Base-by-base conservation (phyloP, 2,888 invertebrate genomes). In the Cephus pygmeus region DNA sequence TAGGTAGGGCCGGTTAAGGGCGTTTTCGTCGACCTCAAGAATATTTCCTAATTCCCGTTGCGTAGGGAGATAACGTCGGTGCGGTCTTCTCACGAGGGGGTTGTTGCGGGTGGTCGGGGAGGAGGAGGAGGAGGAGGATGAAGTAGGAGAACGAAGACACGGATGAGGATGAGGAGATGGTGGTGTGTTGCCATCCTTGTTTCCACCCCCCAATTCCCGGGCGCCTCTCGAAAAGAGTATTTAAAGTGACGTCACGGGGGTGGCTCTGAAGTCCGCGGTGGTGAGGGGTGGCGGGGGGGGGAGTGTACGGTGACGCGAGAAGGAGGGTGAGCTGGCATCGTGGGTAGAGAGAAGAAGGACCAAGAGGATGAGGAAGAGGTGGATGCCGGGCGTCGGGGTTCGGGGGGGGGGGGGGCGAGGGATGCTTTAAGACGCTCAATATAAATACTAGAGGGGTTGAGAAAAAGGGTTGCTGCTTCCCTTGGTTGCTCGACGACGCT, bases 361-460 rank as follows among this genome's bases (percentile, higher is more conserved):
- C 76, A 68, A 75, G 75, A 12, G 71, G 79, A 35, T 71, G 76
- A 76, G 34, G 40, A 73, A 30, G 34, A 77, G 69, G 75, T 80
- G 33, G 73, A 75, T 33, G 76, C 74, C n/a, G 69, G 68, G 79
- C 78, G 76, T 78, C 76, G 76, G 81, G 81, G 76, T 81, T 80
- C 76, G 81, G 86, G 87, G 87, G 86, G 88, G 90, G 87, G 86
- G 89, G 90, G 4, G 33, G 80, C n/a, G 86, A 87, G 86, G 86
- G 89, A 90, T 90, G 90, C 91, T 91, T 91, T 91, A 91, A 91
- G 91, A 90, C 91, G 91, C 90, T 91, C 91, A 90, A 91, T 91
- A 89, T 89, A 89, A 89, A 89, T 89, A 88, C 89, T 88, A 84
- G 81, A 82, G 85, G 88, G 88, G 85, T 86, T 87, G 89, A 89